A percentile compares a stretch with the other conserved stretches of the same genome.
These are phyloP conservation scores for Pentalonia nigronervosa DNA, from an alignment of 1,140 invertebrate genomes.

Conservation along the genomic window DNA sequence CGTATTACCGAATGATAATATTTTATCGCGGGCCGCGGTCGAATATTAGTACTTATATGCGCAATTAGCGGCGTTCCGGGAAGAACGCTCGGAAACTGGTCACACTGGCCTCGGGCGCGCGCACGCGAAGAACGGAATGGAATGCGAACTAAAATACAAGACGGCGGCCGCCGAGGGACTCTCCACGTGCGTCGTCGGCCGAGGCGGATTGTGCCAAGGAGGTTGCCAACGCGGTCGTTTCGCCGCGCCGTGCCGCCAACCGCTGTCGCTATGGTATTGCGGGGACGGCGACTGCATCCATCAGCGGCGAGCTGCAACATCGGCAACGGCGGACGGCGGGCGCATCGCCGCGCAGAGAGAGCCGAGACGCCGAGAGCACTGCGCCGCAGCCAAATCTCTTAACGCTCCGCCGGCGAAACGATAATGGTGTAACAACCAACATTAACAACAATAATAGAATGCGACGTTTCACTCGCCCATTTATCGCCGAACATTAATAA, in stretches of 20 bases:
- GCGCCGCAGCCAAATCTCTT: background rate
- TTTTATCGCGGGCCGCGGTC: background rate
- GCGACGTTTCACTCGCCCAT: background rate
- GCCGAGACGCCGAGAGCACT: background rate
- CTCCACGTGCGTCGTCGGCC: background rate
- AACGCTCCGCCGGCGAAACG: background rate
- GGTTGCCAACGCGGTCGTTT: background rate
- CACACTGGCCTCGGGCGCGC: background rate
- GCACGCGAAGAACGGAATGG: background rate
- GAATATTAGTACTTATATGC: background rate
- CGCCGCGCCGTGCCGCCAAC: background rate
- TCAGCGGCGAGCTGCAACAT: background rate
- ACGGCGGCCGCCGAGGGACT: background rate
- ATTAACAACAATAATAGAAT: constrained; percentile 14
- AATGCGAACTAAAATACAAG: constrained; percentile 1
- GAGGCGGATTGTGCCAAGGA: background rate
- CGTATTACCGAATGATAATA: background rate
- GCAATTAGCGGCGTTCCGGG: background rate
- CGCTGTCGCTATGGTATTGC: background rate
- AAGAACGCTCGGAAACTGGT: background rate
- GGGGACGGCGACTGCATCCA: background rate
- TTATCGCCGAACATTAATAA: background rate
- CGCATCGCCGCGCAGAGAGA: background rate
- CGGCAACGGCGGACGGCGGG: no score
- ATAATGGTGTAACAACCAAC: constrained; percentile 9